Percentiles rank a stretch among this genome's conserved stretches.
Conservation (phyloP, 2,888 invertebrate genomes). For the Caenorhabditis imperialis region DNA sequence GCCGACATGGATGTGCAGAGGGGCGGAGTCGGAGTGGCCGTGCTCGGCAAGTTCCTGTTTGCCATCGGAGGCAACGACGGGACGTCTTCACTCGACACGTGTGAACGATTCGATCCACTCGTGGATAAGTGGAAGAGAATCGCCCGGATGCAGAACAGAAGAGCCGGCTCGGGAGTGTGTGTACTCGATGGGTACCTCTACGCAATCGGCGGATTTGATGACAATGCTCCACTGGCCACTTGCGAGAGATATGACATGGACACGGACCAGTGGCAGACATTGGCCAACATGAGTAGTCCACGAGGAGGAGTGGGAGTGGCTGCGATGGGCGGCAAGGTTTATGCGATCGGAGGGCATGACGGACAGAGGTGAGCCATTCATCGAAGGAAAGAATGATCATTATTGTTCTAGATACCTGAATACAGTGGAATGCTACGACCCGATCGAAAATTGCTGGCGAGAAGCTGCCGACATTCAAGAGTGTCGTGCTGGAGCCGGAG, state of each 20-base stretch:
- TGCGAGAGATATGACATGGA: constrained; percentile 79
- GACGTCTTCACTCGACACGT: constrained; percentile 79
- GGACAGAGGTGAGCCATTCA: constrained; percentile 41
- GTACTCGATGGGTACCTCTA: constrained; percentile 80
- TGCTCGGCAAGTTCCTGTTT: constrained; percentile 79
- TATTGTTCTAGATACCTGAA: constrained; percentile 62
- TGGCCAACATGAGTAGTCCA: constrained; percentile 71
- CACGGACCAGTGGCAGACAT: constrained; percentile 77
- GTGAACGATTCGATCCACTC: constrained; percentile 80
- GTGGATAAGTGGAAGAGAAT: constrained; percentile 80
- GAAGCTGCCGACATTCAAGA: constrained; percentile 78
- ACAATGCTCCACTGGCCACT: constrained; percentile 79
- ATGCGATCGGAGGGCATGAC: constrained; percentile 79
- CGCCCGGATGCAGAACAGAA: constrained; percentile 79
- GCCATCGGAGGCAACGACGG: constrained; percentile 81
- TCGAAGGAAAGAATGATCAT: neutral
- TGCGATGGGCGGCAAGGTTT: constrained; percentile 77
- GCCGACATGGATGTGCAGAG: constrained; percentile 80
- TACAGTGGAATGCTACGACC: constrained; percentile 76
- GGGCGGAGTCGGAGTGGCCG: constrained; percentile 80
- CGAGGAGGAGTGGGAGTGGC: constrained; percentile 78
- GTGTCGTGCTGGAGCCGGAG: constrained; percentile 77
- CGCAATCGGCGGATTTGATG: constrained; percentile 80
- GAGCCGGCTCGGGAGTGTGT: constrained; percentile 81
- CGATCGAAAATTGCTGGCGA: constrained; percentile 78